phyloP scores from a whole-genome alignment of 2,888 invertebrate genomes.

The Perdita meconis region DNA sequence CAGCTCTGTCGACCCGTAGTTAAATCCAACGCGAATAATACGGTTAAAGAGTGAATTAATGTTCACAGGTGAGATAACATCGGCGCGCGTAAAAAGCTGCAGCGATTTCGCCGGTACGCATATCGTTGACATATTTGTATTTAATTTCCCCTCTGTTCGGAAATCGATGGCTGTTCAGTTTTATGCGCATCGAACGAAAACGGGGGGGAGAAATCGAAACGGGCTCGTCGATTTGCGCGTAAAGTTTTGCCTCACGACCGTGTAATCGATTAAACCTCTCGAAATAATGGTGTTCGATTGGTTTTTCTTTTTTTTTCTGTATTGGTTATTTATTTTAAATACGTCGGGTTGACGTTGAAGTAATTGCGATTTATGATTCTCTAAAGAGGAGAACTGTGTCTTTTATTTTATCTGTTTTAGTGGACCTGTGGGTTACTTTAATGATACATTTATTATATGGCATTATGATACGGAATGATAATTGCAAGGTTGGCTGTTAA shows the following conservation, averaged over 20 bases:
- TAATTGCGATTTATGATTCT: no score
- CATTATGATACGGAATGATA: no score
- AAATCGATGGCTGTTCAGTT: background rate
- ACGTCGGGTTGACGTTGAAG: no score
- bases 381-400: no score
- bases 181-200: conserved; percentile 5
- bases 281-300: background rate
- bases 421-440: no score
- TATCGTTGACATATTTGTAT: conserved; percentile 12
- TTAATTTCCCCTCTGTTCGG: conserved; percentile 1
- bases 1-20: conserved; percentile 7
- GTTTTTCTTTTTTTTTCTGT: background rate
- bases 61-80: conserved; percentile 5
- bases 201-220: background rate
- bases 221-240: background rate
- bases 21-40: conserved; percentile 19
- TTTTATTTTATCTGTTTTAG: no score
- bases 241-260: background rate
- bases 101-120: background rate
- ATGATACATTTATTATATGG: no score
- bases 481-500: no score
- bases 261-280: background rate
- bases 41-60: conserved; percentile 26
- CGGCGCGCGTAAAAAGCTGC: conserved; percentile 3
- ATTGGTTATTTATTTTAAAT: background rate